Conservation (phyloP, 2,113 vertebrate genomes). For the Psophia crepitans region DNA sequence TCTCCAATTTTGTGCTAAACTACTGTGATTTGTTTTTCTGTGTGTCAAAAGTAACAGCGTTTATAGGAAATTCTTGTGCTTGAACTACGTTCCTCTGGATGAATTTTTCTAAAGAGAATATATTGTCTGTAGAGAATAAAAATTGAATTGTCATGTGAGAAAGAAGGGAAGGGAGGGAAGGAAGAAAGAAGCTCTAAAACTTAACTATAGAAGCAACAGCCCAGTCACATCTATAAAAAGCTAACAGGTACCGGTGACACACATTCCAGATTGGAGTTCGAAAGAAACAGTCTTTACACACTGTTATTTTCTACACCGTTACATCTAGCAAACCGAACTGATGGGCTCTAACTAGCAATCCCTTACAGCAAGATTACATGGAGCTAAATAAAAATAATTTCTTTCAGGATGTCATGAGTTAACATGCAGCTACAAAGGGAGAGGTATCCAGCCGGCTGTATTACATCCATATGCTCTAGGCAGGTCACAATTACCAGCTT, state of each 20-base stretch:
- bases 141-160: not conserved
- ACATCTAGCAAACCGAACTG: not conserved
- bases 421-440: not conserved
- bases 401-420: not conserved
- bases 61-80: not conserved
- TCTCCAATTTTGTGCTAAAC: not conserved
- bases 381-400: not conserved
- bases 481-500: not conserved
- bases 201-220: not conserved
- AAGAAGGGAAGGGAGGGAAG: not conserved
- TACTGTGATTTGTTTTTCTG: not conserved
- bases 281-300: not conserved
- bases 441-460: not conserved
- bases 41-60: not conserved
- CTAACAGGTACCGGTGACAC: not conserved
- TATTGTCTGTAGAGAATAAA: not conserved
- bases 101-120: not conserved
- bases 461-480: not conserved
- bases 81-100: not conserved
- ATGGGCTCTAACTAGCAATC: not conserved
- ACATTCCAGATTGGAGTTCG: not conserved
- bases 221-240: not conserved
- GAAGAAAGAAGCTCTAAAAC: not conserved
- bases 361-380: not conserved
- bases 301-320: not conserved